Conservation (phyloP, 2,888 invertebrate species). For the Melieria picta region DNA sequence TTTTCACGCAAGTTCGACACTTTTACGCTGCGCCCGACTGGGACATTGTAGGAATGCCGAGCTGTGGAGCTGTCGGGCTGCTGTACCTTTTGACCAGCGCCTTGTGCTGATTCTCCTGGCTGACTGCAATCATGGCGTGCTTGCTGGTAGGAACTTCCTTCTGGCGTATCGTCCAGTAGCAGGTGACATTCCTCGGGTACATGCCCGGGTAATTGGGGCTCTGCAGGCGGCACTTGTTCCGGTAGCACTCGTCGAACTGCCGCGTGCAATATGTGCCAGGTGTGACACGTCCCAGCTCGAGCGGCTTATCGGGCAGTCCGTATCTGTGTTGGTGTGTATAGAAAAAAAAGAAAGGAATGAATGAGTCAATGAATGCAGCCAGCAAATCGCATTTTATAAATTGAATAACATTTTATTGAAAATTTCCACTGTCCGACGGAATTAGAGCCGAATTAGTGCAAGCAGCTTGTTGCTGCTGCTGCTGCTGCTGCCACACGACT, state of each 20-base stretch:
- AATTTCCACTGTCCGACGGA: neutral
- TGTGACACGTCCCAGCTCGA: slow-evolving; percentile 86
- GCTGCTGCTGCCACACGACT: neutral
- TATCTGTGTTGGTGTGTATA: slow-evolving; percentile 68
- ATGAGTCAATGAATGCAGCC: no score
- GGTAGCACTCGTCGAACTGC: slow-evolving; percentile 86
- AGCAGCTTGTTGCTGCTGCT: neutral
- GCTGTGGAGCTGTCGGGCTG: neutral
- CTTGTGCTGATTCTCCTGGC: slow-evolving; percentile 78
- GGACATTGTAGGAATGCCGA: no score
- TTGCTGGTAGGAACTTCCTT: slow-evolving; percentile 88
- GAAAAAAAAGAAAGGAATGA: neutral
- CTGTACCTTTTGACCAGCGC: slow-evolving; percentile 62
- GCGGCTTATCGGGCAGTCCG: slow-evolving; percentile 78
- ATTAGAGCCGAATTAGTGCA: neutral
- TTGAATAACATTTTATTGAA: slow-evolving; percentile 4
- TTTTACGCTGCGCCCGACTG: no score
- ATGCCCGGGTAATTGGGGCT: slow-evolving; percentile 93
- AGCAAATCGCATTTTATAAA: neutral
- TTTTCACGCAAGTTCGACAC: no score
- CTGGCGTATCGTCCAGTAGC: slow-evolving; percentile 88
- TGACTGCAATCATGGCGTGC: slow-evolving; percentile 89
- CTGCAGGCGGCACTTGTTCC: slow-evolving; percentile 85
- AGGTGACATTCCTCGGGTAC: slow-evolving; percentile 83
- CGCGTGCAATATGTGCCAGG: slow-evolving; percentile 86